Conservation (phyloP, 2,113 vertebrate species). For the Anoura caudifer region DNA sequence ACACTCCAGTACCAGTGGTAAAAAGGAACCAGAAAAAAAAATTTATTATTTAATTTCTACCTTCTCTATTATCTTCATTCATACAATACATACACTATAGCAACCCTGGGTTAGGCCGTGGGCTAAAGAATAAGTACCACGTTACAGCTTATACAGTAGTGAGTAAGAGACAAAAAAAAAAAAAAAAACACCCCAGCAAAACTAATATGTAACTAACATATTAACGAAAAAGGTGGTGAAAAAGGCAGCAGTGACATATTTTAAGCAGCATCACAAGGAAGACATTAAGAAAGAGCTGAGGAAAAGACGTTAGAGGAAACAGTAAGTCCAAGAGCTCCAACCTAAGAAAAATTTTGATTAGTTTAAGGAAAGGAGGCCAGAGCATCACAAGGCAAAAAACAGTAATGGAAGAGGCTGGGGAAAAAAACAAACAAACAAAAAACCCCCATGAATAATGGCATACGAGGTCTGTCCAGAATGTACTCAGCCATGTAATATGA, state of each 20-base stretch:
- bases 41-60: constrained; percentile 9
- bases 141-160: neutral
- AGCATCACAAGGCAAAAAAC: neutral
- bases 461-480: too few relatives aligned
- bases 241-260: neutral
- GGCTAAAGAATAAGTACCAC: neutral
- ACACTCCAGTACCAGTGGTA: neutral
- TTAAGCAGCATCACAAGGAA: neutral
- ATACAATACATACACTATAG: neutral
- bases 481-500: too few relatives aligned
- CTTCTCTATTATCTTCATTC: neutral
- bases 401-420: neutral
- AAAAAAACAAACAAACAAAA: too few relatives aligned
- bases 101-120: neutral
- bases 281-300: neutral
- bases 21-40: neutral
- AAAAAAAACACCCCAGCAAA: too few relatives aligned
- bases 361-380: neutral
- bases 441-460: too few relatives aligned
- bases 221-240: neutral
- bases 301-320: neutral
- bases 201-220: neutral
- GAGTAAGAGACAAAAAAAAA: neutral
- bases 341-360: neutral
- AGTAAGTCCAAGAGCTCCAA: neutral